phyloP scores from a whole-genome alignment of 2,888 invertebrate genomes.

The Gisinianus flammeolus region DNA sequence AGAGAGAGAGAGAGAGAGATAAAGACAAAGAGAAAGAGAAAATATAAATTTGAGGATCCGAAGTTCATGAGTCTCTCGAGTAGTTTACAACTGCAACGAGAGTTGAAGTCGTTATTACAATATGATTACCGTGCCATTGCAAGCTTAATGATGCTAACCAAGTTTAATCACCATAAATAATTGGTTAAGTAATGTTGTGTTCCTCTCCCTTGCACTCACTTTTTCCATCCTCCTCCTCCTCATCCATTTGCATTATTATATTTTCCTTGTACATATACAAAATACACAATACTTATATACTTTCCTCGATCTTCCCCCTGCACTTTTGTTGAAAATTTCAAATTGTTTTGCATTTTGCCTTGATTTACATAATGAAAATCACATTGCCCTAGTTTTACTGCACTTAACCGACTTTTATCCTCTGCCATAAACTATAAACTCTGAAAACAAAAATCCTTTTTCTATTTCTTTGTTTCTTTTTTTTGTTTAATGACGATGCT shows the following conservation, averaged over 20 bases:
- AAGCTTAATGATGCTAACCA: neutral
- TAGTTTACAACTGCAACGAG: too few species aligned
- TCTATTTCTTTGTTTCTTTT: too few species aligned
- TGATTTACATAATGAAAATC: constrained; percentile 28
- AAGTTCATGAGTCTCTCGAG: constrained; percentile 12
- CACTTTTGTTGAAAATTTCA: neutral
- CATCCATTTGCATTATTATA: too few species aligned
- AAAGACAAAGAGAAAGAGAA: neutral
- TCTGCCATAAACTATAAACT: neutral
- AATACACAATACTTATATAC: too few species aligned
- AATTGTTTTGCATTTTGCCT: neutral
- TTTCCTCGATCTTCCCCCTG: neutral
- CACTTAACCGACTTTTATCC: neutral
- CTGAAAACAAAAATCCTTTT: too few species aligned
- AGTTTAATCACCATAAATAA: constrained; percentile 35
- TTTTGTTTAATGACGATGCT: too few species aligned
- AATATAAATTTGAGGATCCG: neutral
- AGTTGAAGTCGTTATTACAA: neutral
- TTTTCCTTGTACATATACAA: too few species aligned
- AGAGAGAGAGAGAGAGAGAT: neutral
- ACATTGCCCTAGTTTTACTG: constrained; percentile 9
- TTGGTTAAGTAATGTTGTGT: constrained; percentile 31
- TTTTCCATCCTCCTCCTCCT: too few species aligned
- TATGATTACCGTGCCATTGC: neutral
- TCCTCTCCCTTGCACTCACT: neutral